A percentile compares a stretch with the other conserved stretches of the same genome.
Evolutionary conservation across 2,888 invertebrate species (phyloP).

Genomic region (Mythimna vitellina): DNA sequence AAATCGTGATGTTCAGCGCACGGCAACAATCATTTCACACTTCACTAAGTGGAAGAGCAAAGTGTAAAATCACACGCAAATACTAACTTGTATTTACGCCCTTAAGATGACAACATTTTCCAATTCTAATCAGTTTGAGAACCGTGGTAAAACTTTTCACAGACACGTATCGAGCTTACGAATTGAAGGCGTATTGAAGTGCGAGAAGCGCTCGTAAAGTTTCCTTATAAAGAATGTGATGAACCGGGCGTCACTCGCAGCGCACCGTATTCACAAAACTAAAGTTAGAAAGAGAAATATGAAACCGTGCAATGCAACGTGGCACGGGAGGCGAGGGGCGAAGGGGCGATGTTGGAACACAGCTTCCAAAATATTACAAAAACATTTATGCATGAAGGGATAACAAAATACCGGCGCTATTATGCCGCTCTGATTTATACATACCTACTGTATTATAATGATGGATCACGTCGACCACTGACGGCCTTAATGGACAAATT

Average conservation of each 20-base stretch:
- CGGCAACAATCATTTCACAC: slow-evolving; percentile 83
- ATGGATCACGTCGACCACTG: slow-evolving; percentile 72
- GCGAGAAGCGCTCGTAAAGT: slow-evolving; percentile 64
- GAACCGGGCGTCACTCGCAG: slow-evolving; percentile 65
- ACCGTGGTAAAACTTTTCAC: slow-evolving; percentile 24
- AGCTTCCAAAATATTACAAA: slow-evolving; percentile 86
- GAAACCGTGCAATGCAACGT: slow-evolving; percentile 74
- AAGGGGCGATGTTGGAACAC: slow-evolving; percentile 75
- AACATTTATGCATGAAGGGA: slow-evolving; percentile 89
- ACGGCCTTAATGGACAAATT: slow-evolving; percentile 78
- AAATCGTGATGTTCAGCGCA: slow-evolving; percentile 77
- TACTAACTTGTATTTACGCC: slow-evolving; percentile 70
- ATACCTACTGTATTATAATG: slow-evolving; percentile 75
- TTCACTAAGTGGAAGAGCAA: slow-evolving; percentile 82
- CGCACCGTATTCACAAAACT: slow-evolving; percentile 69
- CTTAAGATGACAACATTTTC: slow-evolving; percentile 49
- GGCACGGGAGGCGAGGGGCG: slow-evolving; percentile 71
- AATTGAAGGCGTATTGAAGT: slow-evolving; percentile 54
- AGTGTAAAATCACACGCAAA: slow-evolving; percentile 85
- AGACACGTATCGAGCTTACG: slow-evolving; percentile 46
- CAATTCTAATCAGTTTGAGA: slow-evolving; percentile 39
- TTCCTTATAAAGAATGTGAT: slow-evolving; percentile 65
- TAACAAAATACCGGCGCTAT: slow-evolving; percentile 84
- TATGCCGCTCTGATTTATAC: slow-evolving; percentile 81
- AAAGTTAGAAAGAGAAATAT: slow-evolving; percentile 80